Conservation (phyloP, 1,140 invertebrate species). For the Calephelis virginiensis region DNA sequence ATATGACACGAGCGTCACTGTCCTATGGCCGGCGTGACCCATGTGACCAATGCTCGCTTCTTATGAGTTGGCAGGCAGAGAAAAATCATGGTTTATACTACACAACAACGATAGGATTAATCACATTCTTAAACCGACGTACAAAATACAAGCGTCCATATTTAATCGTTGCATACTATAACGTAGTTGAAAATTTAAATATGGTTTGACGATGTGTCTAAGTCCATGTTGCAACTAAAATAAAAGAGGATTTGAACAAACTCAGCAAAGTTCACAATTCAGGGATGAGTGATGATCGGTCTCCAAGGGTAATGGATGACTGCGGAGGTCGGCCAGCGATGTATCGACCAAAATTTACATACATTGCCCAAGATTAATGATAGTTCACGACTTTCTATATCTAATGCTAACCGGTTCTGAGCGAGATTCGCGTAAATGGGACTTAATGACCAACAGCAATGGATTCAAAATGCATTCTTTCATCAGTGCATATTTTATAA, state of each 20-base stretch:
- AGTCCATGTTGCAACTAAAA: slow-evolving; percentile 8
- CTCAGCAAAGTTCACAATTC: slow-evolving; percentile 33
- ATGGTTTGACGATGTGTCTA: not conserved
- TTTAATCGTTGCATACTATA: too few relatives aligned
- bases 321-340: slow-evolving; percentile 47
- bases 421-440: slow-evolving; percentile 1
- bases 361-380: slow-evolving; percentile 59
- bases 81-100: too few relatives aligned
- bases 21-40: too few relatives aligned
- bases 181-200: too few relatives aligned
- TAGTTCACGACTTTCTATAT: slow-evolving; percentile 12
- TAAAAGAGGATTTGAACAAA: slow-evolving; percentile 33
- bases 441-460: not conserved
- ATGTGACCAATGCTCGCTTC: too few relatives aligned
- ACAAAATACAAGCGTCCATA: too few relatives aligned
- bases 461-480: too few relatives aligned
- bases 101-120: too few relatives aligned
- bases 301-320: slow-evolving; percentile 46
- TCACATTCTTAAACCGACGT: too few relatives aligned
- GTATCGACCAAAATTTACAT: slow-evolving; percentile 62
- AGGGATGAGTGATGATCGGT: slow-evolving; percentile 38
- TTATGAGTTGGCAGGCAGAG: too few relatives aligned
- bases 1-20: too few relatives aligned
- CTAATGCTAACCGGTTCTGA: slow-evolving; percentile 7
- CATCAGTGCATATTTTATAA: too few relatives aligned